Percentiles rank a stretch among this genome's conserved stretches.
Evolutionary conservation across 2,113 vertebrate species (phyloP).

Genomic region (Amia ocellicauda): DNA sequence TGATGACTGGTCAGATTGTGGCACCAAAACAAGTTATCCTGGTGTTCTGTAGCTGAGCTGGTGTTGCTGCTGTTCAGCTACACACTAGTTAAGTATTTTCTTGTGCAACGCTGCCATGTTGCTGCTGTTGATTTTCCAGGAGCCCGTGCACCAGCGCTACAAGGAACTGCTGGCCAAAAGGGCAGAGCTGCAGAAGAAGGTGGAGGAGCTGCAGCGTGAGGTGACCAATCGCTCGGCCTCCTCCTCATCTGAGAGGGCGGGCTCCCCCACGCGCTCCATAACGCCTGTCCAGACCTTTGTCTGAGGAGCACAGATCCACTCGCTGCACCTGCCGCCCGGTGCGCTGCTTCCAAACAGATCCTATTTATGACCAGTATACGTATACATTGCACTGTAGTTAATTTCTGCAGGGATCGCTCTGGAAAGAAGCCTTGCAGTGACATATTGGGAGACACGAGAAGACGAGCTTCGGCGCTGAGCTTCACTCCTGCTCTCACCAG

Average conservation of each 20-base stretch:
- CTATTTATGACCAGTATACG: not conserved
- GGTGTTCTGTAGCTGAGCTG: too few relatives aligned
- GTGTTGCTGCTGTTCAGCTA: too few relatives aligned
- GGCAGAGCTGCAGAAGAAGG: slow-evolving; percentile 88
- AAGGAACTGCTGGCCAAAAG: slow-evolving; percentile 92
- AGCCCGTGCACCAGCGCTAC: slow-evolving; percentile 86
- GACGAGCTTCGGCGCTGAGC: too few relatives aligned
- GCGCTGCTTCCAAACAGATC: not conserved
- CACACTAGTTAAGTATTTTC: too few relatives aligned
- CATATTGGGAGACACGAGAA: not conserved
- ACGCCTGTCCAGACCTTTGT: slow-evolving; percentile 88
- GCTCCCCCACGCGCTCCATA: slow-evolving; percentile 80
- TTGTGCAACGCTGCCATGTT: too few relatives aligned
- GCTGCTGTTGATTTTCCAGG: too few relatives aligned
- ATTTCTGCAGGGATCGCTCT: not conserved
- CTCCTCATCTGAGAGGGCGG: slow-evolving; percentile 74
- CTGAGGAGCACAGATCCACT: slow-evolving; percentile 43
- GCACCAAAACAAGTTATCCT: too few relatives aligned
- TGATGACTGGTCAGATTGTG: too few relatives aligned
- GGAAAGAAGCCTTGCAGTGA: not conserved
- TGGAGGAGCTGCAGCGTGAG: slow-evolving; percentile 91
- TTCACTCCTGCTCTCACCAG: too few relatives aligned
- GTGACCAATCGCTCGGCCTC: slow-evolving; percentile 82
- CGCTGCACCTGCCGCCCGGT: not conserved
- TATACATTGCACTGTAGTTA: not conserved